Evolutionary conservation across 92 coral and sea anemone species (phyloP).

Genomic region (Muricea muricata): DNA sequence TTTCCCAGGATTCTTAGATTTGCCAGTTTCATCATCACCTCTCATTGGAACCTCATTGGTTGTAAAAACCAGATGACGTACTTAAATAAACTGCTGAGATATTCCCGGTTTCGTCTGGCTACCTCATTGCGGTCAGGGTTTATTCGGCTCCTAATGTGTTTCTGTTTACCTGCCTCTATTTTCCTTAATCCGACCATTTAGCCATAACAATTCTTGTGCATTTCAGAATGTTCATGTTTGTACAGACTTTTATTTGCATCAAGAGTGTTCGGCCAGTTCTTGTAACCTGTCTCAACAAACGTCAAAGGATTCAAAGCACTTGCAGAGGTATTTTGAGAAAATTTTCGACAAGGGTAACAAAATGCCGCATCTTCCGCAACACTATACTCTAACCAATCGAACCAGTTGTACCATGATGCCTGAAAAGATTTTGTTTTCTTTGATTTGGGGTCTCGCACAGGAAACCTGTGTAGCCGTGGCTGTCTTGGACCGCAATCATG

Average conservation of each 20-base stretch:
- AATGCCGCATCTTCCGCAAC: not conserved
- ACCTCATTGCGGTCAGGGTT: slow-evolving; percentile 20
- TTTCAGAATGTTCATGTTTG: slow-evolving; percentile 11
- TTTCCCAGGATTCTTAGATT: slow-evolving; percentile 25
- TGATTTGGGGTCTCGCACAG: slow-evolving; percentile 14
- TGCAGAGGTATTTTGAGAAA: not conserved
- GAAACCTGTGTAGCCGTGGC: slow-evolving; percentile 27
- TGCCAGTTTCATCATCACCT: slow-evolving; percentile 28
- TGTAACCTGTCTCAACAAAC: no score
- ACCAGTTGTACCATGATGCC: not conserved
- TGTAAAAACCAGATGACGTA: slow-evolving; percentile 22
- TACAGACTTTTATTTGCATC: no score
- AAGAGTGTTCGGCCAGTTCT: no score
- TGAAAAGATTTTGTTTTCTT: slow-evolving; percentile 5
- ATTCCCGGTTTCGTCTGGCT: slow-evolving; percentile 14
- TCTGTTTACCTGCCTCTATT: slow-evolving; percentile 8
- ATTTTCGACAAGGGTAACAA: no score
- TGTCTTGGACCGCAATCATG: slow-evolving; percentile 21
- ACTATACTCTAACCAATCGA: not conserved
- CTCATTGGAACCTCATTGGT: slow-evolving; percentile 15
- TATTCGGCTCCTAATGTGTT: not conserved
- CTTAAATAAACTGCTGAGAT: slow-evolving; percentile 7
- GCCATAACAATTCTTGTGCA: slow-evolving; percentile 15
- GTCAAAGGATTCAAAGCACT: not conserved
- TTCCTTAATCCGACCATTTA: not conserved